Percentiles rank a stretch among this genome's conserved stretches.
Evolutionary conservation across 2,113 vertebrate genomes (phyloP).

Genomic region (Oreocharis arfaki): DNA sequence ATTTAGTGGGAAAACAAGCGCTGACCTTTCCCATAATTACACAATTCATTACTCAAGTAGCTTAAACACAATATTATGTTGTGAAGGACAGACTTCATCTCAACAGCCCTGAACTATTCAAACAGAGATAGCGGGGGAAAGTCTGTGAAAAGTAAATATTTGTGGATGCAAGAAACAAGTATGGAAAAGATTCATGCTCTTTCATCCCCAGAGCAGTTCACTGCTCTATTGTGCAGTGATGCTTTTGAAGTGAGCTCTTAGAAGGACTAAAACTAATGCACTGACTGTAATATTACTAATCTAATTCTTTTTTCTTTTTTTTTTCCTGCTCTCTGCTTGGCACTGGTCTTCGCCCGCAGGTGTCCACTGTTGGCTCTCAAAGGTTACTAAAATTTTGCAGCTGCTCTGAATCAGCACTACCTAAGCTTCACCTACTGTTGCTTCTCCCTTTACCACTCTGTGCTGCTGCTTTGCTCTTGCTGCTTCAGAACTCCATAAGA

Average conservation of each 20-base stretch:
- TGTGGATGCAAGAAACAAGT: slow-evolving; percentile 19
- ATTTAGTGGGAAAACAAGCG: slow-evolving; percentile 29
- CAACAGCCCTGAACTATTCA: slow-evolving; percentile 14
- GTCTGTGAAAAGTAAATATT: slow-evolving; percentile 45
- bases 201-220: neutral
- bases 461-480: slow-evolving; percentile 65
- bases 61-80: neutral
- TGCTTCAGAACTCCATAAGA: slow-evolving; percentile 61
- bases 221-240: neutral
- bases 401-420: slow-evolving; percentile 57
- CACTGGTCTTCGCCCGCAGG: slow-evolving; percentile 65
- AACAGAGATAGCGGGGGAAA: neutral
- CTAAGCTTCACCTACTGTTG: slow-evolving; percentile 22
- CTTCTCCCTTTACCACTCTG: slow-evolving; percentile 50
- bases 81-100: neutral
- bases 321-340: slow-evolving; percentile 70
- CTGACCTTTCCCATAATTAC: slow-evolving; percentile 29
- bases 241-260: slow-evolving; percentile 45
- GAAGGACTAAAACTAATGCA: slow-evolving; percentile 51
- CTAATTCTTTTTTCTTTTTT: slow-evolving; percentile 52
- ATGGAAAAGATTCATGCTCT: neutral
- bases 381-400: slow-evolving; percentile 74
- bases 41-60: neutral
- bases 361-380: slow-evolving; percentile 71
- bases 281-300: slow-evolving; percentile 66